Base-by-base conservation (phyloP, 64 coral and sea anemone species). In the Platygyra sinensis region DNA sequence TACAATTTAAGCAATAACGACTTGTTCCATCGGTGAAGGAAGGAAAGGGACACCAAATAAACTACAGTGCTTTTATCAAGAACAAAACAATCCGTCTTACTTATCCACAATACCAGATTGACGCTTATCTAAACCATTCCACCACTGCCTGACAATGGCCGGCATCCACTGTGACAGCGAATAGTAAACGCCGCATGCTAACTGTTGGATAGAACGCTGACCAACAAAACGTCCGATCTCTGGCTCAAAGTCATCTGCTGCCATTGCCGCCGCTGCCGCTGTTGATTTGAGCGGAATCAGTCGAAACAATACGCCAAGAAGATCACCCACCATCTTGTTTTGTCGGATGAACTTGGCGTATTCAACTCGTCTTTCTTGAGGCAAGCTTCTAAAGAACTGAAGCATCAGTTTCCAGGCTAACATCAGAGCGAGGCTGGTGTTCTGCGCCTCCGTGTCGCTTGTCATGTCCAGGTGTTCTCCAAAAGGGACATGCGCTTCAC, bases 81-180 rank as follows among this genome's bases (percentile, higher is more conserved):
- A 30, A 24, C 11, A 18, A 75, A 32, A 5, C 69, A 25, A 88
- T 63, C 16, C 13, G 0, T 81, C 84, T 71, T 88, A 99, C 97
- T 75, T 99, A 67, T 99, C 94, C 10, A 99, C 97, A 74, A 99
- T 78, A 33, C 87, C 16, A 52, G 97, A 85, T 18, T 92, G 52
- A 32, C 89, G 90, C 65, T 99, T 99, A 16, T 99, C 97, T n/a
- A 99, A n/a, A 24, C 88, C 67, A 80, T 95, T 99, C 90, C 94
- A 99, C 97, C 97, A 99, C 67, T 96, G 94, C 30, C 97, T 90
- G 0, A 96, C 97, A 57, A 99, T 95, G 0, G 97, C 97, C 14
- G 97, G 97, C 91, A 99, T 96, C 88, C 91, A 96, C 50, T 95
- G 94, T n/a, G 93, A 77, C 19, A 99, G 72, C 50, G 88, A 88